Evolutionary conservation across 2,888 invertebrate genomes (phyloP), one percentile per base, ranked within the genome.

Genomic region (Drosophila formosana): DNA sequence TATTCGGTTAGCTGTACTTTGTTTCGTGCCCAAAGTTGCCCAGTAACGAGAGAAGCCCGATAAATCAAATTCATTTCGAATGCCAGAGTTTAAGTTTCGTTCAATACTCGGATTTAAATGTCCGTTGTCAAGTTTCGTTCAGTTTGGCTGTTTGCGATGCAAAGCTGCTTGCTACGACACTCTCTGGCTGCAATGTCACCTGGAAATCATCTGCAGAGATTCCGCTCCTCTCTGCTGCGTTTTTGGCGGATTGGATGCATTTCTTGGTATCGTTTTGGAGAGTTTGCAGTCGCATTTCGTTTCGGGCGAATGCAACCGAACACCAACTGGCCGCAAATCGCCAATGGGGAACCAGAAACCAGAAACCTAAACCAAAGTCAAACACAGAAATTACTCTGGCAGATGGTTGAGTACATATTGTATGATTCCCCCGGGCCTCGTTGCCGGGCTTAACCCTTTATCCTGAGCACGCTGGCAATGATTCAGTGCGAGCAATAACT

Each of bases 251-350:
- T 56, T 41, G 25, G n/a, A n/a, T 45, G 37, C 8, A 57, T 25
- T 70, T 71, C 64, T 25, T 57, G 56, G 45, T 57, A 75, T 45
- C 28, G 32, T 25, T 56, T 50, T 9, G 34, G 41, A 9, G 41
- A 37, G 18, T 61, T 30, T 39, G 58, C 23, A 52, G 25, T 41
- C 28, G 47, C n/a, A 37, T 60, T 52, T 61, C 18, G 18, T 28
- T 72, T 72, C 75, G 3, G 3, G 32, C 3, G 62, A 72, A 72
- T 53, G 51, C 25, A 76, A 73, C n/a, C 32, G 7, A 50, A 66
- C 45, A 66, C 73, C 53, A 45, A 28, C n/a, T 26, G 25, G 30
- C 8, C n/a, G 34, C 32, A 45, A 18, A 30, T 53, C n/a, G 34
- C 32, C 34, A 18, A 30, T 53, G 32, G 30, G 39, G 11, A 30